Base-by-base conservation (phyloP, 2,888 invertebrate genomes). In the Drosophila cyrtoloma region DNA sequence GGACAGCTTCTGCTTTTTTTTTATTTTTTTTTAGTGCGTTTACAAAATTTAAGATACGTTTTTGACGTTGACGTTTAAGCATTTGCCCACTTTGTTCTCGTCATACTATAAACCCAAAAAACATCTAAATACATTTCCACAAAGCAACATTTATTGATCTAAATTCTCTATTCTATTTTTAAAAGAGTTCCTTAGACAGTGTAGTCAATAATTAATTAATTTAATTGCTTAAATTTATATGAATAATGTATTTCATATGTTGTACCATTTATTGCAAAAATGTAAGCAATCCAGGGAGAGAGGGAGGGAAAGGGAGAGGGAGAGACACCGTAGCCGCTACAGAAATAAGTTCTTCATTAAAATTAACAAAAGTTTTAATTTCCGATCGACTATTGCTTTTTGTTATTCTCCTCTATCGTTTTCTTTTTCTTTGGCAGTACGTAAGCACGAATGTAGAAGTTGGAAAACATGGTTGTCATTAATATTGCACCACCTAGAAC, bases 401-500 rank as follows among this genome's bases (percentile, higher is more conserved):
- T 22, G 5, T 44, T 14, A 44, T 22, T 44, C 2, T 22, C 12
- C 5, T 22, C 12, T 3, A 44, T 14, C 12, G 12, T 5, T 53
- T 47, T 63, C 6, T 64, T 51, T 32, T 32, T 55, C 3, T 51
- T 70, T 1, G 64, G n/a, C 2, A 33, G 28, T 14, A 68, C n/a
- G 7, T 86, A 82, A 4, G 78, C 12, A 6, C 65, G 57, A 3
- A 42, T 53, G 19, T 81, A 77, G 9, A 82, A 86, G 4, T 82
- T 86, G 12, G 33, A 7, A n/a, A 83, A 83, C 87, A 82, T 65
- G 6, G 60, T 32, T 3, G 77, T 51, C 87, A 82, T 75, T 6
- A 60, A 7, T 3, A 42, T 7, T 1, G 87, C 2, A 22, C 5
- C 42, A 44, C 52, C 35, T 30, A 77, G 30, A 9, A 65, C 42